Base-by-base conservation (phyloP, 1,140 invertebrate genomes). In the Dendrolimus kikuchii region DNA sequence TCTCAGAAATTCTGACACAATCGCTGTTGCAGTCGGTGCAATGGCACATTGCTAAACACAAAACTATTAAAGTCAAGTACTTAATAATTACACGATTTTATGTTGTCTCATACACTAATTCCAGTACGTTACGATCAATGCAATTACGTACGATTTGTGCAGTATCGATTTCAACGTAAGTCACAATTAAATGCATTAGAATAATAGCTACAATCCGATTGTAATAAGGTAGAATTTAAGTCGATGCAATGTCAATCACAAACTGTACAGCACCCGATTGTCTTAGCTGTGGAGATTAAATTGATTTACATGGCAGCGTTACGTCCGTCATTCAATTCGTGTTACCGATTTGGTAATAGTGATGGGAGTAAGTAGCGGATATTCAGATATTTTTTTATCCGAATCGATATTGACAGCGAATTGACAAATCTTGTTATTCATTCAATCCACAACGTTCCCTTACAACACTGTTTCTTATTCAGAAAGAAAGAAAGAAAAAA, bases 301-400 rank as follows among this genome's bases (percentile, higher is more conserved):
- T 68, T 73, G 70, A 75, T 75, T 75, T 75, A 75, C 68, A 68
- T 45, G 60, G 57, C 62, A 60, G 51, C 46, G 45, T 57, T 63
- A 42, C 59, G 60, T 68, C 62, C 58, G 63, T 72, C 70, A 66
- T 43, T 46, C 42, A 48, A 45, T 71, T 67, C 66, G 56, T 42
- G 61, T 61, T 62, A 65, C 60, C 51, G 49, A 51, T 49, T 72
- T 71, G 65, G 67, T 70, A 71, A 75, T 60, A 56, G 46, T 57
- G 23, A 23, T 23, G 23, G 23, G 23, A 23, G 23, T 23, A 23
- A 23, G 23, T 2, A 23, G 3, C 23, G 23, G 23, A 23, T 23
- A 23, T 23, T 23, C 23, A n/a, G n/a, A n/a, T n/a, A n/a, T n/a
- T n/a, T n/a, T n/a, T n/a, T n/a, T n/a, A n/a, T n/a, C n/a, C n/a